phyloP scores from a whole-genome alignment of 2,888 invertebrate genomes.

The Dichetophora obliterata region DNA sequence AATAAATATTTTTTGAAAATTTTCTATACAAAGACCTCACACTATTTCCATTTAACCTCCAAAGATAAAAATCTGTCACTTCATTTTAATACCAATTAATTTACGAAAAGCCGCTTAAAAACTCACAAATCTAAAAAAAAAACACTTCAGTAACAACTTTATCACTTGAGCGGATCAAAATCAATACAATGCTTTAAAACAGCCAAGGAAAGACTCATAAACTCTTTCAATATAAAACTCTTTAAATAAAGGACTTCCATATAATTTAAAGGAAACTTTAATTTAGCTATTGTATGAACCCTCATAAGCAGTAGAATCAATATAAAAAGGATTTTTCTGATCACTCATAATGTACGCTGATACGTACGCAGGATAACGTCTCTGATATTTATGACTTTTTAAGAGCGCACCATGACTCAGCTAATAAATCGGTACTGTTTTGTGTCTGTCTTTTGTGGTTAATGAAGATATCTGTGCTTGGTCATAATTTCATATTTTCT shows the following conservation, averaged over 20 bases:
- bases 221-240: neutral
- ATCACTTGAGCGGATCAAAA: slow-evolving; percentile 19
- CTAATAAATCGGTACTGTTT: neutral
- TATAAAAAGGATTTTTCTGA: slow-evolving; percentile 19
- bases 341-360: slow-evolving; percentile 31
- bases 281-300: neutral
- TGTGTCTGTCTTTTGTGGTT: slow-evolving; percentile 2
- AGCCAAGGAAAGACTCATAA: neutral
- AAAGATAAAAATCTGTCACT: slow-evolving; percentile 19
- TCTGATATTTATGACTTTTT: slow-evolving; percentile 35
- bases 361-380: slow-evolving; percentile 43
- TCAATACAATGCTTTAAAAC: neutral
- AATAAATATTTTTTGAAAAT: neutral
- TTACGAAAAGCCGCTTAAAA: slow-evolving; percentile 22
- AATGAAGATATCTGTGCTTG: neutral
- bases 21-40: slow-evolving; percentile 3
- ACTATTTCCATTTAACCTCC: neutral
- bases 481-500: slow-evolving; percentile 24
- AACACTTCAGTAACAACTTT: neutral
- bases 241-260: neutral
- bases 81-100: slow-evolving; percentile 26
- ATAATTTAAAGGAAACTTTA: neutral
- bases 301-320: neutral
- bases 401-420: slow-evolving; percentile 7
- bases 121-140: neutral